Conservation (phyloP, 2,888 invertebrate species). For the Orthosia cruda region DNA sequence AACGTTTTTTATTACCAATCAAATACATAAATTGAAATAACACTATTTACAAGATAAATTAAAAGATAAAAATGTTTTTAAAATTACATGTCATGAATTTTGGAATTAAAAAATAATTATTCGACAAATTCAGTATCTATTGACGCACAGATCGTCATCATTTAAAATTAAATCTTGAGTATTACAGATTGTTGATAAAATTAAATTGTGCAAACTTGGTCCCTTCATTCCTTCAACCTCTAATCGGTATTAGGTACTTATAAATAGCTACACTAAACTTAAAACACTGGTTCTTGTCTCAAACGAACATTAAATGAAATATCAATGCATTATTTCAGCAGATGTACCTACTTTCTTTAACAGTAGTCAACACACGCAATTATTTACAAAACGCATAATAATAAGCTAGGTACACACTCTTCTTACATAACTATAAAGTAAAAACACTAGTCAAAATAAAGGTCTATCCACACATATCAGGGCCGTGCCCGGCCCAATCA, state of each 20-base stretch:
- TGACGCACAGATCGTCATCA: slow-evolving; percentile 54
- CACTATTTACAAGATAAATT: slow-evolving; percentile 66
- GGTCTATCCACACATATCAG: too few relatives aligned
- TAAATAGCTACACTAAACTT: slow-evolving; percentile 47
- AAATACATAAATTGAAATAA: slow-evolving; percentile 66
- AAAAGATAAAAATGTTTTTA: slow-evolving; percentile 50
- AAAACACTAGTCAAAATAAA: slow-evolving; percentile 21
- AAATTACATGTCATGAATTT: slow-evolving; percentile 64
- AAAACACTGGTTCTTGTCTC: slow-evolving; percentile 42
- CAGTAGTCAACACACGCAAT: slow-evolving; percentile 48
- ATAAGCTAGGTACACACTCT: slow-evolving; percentile 40
- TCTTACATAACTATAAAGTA: slow-evolving; percentile 43
- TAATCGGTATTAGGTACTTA: slow-evolving; percentile 15
- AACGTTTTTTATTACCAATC: slow-evolving; percentile 67
- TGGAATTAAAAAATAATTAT: slow-evolving; percentile 56
- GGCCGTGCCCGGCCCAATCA: too few relatives aligned
- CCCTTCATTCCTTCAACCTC: slow-evolving; percentile 40
- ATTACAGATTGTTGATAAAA: slow-evolving; percentile 64
- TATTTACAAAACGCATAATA: slow-evolving; percentile 61
- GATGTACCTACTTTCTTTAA: slow-evolving; percentile 46
- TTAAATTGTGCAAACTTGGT: slow-evolving; percentile 61
- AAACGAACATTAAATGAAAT: slow-evolving; percentile 26
- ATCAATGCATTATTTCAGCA: slow-evolving; percentile 21
- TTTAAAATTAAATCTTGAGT: slow-evolving; percentile 64
- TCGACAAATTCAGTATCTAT: slow-evolving; percentile 57